Evolutionary conservation across 2,113 vertebrate species (phyloP).

Genomic region (Heterochromis multidens): DNA sequence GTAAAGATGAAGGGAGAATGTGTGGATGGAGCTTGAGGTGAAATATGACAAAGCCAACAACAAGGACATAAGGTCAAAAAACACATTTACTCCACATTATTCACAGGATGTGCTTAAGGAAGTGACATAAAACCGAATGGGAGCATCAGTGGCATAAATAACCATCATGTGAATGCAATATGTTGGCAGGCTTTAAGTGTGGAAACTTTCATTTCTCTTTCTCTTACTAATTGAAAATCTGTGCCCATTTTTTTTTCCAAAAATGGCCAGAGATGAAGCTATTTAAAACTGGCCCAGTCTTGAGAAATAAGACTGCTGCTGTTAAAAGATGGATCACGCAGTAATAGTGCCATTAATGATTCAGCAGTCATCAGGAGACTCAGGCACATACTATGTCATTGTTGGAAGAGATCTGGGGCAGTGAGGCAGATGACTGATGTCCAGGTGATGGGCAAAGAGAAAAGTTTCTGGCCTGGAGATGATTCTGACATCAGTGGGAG

Average conservation of each 20-base stretch:
- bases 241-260: neutral
- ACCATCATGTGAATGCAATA: neutral
- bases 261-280: slow-evolving; percentile 40
- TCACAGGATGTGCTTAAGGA: neutral
- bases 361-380: slow-evolving; percentile 44
- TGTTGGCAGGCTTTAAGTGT: neutral
- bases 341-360: slow-evolving; percentile 66
- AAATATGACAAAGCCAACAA: neutral
- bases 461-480: neutral
- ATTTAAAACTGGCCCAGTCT: slow-evolving; percentile 51
- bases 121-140: slow-evolving; percentile 4
- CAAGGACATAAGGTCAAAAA: neutral
- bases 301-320: slow-evolving; percentile 22
- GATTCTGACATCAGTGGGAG: neutral
- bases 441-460: slow-evolving; percentile 12
- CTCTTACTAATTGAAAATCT: slow-evolving; percentile 18
- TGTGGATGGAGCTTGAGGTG: neutral
- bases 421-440: neutral
- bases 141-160: slow-evolving; percentile 13
- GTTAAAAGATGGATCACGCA: slow-evolving; percentile 38
- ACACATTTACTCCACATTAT: neutral
- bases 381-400: slow-evolving; percentile 17
- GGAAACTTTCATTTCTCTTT: neutral
- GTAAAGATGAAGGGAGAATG: neutral
- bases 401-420: slow-evolving; percentile 26